Percentiles rank a stretch among this genome's conserved stretches.
phyloP scores from a whole-genome alignment of 2,888 invertebrate genomes.

The Cryptophagus acutangulus region DNA sequence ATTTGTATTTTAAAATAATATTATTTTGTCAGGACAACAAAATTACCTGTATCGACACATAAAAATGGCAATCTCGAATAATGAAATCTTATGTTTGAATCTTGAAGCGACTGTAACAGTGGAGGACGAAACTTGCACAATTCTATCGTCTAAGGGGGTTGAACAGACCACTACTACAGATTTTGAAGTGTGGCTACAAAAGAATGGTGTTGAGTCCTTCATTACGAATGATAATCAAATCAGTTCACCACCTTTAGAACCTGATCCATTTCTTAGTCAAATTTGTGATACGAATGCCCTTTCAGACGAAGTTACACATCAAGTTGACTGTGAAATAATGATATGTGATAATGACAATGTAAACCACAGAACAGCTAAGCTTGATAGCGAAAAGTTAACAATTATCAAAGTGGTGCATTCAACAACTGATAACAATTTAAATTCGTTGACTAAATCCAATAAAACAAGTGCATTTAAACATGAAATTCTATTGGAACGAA shows the following conservation, averaged over 20 bases:
- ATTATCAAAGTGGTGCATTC: not conserved
- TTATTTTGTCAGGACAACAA: no score
- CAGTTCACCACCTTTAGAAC: not conserved
- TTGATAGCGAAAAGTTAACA: not conserved
- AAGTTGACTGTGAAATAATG: slow-evolving; percentile 3
- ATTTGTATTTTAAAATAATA: no score
- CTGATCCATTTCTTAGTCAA: slow-evolving; percentile 5
- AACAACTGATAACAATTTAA: not conserved
- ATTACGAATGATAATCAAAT: slow-evolving; percentile 3
- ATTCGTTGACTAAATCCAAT: slow-evolving; percentile 2
- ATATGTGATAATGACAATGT: slow-evolving; percentile 1
- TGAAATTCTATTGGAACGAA: slow-evolving; percentile 1
- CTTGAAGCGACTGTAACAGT: no score
- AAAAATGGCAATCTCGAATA: no score
- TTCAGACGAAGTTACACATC: not conserved
- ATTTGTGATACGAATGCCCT: slow-evolving; percentile 4
- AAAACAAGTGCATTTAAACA: slow-evolving; percentile 8
- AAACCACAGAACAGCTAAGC: not conserved
- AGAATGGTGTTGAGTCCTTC: slow-evolving; percentile 7
- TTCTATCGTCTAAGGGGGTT: not conserved
- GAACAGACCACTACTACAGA: not conserved
- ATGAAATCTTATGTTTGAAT: no score
- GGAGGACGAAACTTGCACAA: slow-evolving; percentile 2
- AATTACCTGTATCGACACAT: no score
- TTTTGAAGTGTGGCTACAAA: slow-evolving; percentile 5